Evolutionary conservation across 2,888 invertebrate genomes (phyloP), one percentile per base, ranked within the genome.

Genomic region (Microplitis deprimator): DNA sequence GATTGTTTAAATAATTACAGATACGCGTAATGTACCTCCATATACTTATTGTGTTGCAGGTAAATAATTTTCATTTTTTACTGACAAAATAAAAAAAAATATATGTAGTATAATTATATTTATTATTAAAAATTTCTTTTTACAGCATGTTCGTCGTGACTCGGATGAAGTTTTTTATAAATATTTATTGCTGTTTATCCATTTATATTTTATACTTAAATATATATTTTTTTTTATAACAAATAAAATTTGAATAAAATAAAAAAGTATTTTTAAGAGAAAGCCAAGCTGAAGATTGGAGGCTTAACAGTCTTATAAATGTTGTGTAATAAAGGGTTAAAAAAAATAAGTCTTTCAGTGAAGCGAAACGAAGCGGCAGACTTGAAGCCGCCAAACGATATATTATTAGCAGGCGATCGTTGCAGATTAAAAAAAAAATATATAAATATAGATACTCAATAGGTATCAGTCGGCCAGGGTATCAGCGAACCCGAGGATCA

Each of bases 1-100:
- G 50, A 16, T 50, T n/a, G 17, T 39, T 61, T 16, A 60, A 72
- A 72, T 72, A 72, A 72, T 72, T 72, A 16, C 72, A 72, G 72
- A n/a, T 8, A 39, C 64, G 64, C 41, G 73, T 20, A 72, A 41
- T 64, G 64, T 29, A 17, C n/a, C 20, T 65, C 8, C 16, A n/a
- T 20, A 64, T 16, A 16, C 5, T 29, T 62, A 20, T 62, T 16
- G 62, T 62, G 16, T 62, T n/a, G 62, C 62, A 62, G 20, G 62
- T 62, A 16, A 17, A 20, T 20, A 62, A 7, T 20, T 62, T 29
- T 29, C 29, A 29, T 29, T 29, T 29, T 62, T 20, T 62, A 8
- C 62, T 50, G 8, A 13, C 8, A 50, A 50, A 13, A 50, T 50
- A 50, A 13, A 50, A 50, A 69, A 13, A 50, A 50, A 50, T 50